Evolutionary conservation across 2,888 invertebrate species (phyloP), one percentile per base, ranked within the genome.

Genomic region (Acleris laterana): DNA sequence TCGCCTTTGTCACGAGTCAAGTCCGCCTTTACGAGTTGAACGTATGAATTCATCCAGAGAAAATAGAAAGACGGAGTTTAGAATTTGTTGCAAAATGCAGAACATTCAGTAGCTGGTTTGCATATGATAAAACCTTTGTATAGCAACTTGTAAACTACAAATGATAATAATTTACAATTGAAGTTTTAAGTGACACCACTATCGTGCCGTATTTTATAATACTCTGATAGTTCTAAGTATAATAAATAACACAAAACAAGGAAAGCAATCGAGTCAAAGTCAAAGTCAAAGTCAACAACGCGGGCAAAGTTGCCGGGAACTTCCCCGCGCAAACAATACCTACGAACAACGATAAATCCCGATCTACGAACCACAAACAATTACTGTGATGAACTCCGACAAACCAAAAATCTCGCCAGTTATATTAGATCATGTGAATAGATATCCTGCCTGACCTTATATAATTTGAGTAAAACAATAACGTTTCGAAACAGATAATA

Each of bases 261-360:
- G 52, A 46, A 66, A 62, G 60, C 56, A 62, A 62, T 57, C 46
- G 57, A 66, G 52, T 51, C 61, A 57, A 51, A 66, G 61, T 62
- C 61, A 57, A 51, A 66, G 61, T 62, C 66, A 66, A 65, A 65
- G 65, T 56, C 56, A 65, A 66, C 51, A 57, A 22, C 32, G 66
- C 46, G 57, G 56, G 32, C 51, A 46, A 66, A 62, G 57, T 66
- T 66, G 66, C 56, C 46, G 56, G 51, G 20, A 62, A 62, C 66
- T 62, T 44, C 25, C 20, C 25, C 48, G 44, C 48, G 51, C 52
- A 66, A 62, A 62, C 66, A 57, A 52, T 62, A 62, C 19, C 44
- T 50, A 42, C 44, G 6, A 51, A 32, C 32, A 51, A 32, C 32
- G 51, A 61, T 66, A 52, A 66, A 66, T 62, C 52, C 20, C 49